Conservation (phyloP, 2,797 vertebrate genomes). For the Loris lydekkerianus region DNA sequence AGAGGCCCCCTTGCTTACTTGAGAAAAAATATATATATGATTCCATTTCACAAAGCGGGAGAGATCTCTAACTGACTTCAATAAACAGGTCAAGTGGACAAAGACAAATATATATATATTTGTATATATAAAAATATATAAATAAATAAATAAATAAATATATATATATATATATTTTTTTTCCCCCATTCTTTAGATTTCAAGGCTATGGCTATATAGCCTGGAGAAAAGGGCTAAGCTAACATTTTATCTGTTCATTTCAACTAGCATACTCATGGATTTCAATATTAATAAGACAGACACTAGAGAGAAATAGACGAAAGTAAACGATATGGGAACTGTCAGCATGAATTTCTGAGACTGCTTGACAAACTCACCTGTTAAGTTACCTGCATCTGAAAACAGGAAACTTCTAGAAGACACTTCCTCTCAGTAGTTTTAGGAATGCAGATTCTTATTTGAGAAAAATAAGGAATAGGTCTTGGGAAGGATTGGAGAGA, state of each 20-base stretch:
- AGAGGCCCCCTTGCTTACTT: background rate
- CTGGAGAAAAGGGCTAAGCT: constrained; percentile 29
- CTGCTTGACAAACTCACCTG: background rate
- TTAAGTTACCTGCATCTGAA: background rate
- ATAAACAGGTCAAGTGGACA: constrained; percentile 47
- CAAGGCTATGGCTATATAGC: background rate
- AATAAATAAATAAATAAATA: background rate
- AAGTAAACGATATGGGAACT: background rate
- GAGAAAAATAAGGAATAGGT: background rate
- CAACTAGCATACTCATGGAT: background rate
- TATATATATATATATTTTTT: background rate
- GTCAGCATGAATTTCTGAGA: constrained; percentile 7
- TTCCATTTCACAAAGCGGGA: background rate
- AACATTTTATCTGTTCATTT: background rate
- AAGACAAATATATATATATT: background rate
- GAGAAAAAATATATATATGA: background rate
- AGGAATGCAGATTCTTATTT: background rate
- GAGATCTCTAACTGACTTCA: constrained; percentile 8
- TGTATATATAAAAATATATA: background rate
- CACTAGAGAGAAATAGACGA: background rate
- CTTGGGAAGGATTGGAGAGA: background rate
- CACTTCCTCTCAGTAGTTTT: background rate
- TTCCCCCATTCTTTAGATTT: background rate
- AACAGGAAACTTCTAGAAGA: background rate
- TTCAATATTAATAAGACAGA: constrained; percentile 29